Evolutionary conservation across 1,140 invertebrate genomes (phyloP).

Genomic region (Goniozus legneri): DNA sequence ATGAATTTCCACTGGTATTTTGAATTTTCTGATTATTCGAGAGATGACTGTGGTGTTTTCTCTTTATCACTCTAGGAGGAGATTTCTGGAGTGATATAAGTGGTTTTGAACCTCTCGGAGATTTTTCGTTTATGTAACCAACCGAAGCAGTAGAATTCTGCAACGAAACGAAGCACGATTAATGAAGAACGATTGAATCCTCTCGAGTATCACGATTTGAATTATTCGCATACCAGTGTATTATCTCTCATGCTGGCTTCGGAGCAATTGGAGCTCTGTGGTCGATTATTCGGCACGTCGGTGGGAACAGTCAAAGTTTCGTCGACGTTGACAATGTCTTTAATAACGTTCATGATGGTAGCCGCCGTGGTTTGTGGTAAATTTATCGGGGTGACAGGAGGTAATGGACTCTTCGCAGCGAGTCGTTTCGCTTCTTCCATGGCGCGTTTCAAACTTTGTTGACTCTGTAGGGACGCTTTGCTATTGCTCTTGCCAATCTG

Average conservation of each 20-base stretch:
- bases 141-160: constrained; percentile 11
- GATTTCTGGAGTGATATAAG: constrained; percentile 12
- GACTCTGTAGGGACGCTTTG: constrained; percentile 65
- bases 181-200: too few species aligned
- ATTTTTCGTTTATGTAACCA: constrained; percentile 25
- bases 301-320: background rate
- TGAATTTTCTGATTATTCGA: too few species aligned
- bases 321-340: constrained; percentile 26
- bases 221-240: too few species aligned
- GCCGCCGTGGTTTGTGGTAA: constrained; percentile 28
- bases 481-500: constrained; percentile 73
- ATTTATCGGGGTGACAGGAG: constrained; percentile 27
- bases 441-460: constrained; percentile 69
- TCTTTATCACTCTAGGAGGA: constrained; percentile 19
- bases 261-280: background rate
- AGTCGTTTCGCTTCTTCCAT: constrained; percentile 71
- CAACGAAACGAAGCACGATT: constrained; percentile 10
- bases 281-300: too few species aligned
- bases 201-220: too few species aligned
- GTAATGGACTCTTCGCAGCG: constrained; percentile 53
- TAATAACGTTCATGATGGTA: constrained; percentile 34
- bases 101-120: constrained; percentile 9
- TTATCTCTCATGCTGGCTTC: too few species aligned
- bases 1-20: too few species aligned
- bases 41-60: constrained; percentile 10